Evolutionary conservation across 2,113 vertebrate genomes (phyloP).

Genomic region (Ellobius talpinus): DNA sequence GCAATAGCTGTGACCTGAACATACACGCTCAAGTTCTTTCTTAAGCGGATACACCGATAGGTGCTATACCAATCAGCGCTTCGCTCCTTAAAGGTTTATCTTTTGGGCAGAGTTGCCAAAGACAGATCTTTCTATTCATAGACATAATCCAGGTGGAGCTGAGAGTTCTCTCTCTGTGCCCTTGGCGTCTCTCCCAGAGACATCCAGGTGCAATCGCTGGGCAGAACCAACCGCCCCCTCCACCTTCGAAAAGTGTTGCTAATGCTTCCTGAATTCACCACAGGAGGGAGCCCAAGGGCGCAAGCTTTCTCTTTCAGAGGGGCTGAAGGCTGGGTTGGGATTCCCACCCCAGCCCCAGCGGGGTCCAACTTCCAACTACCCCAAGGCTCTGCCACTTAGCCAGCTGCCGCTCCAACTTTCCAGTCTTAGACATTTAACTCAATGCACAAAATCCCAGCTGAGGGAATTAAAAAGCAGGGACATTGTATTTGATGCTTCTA

Average conservation of each 20-base stretch:
- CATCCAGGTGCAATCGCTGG: accelerated
- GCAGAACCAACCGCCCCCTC: not conserved
- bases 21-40: accelerated
- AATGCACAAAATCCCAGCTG: accelerated
- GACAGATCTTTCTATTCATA: not conserved
- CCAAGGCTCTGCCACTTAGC: accelerated
- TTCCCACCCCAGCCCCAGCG: accelerated
- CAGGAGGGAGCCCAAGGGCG: conserved; percentile 79
- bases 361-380: not conserved
- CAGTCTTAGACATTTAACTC: not conserved
- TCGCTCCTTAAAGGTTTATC: conserved; percentile 31
- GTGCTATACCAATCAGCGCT: not conserved
- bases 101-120: not conserved
- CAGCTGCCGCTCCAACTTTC: not conserved
- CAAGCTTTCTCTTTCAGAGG: not conserved
- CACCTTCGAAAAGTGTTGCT: accelerated
- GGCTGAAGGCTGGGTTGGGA: not conserved
- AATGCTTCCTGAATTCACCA: conserved; percentile 57
- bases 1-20: conserved; percentile 6
- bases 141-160: conserved; percentile 40
- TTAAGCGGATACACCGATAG: not conserved
- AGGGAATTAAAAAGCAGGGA: not conserved
- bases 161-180: accelerated
- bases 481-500: not conserved
- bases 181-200: not conserved